Base-by-base conservation (phyloP, 2,888 invertebrate species). In the Phorcus lineatus region DNA sequence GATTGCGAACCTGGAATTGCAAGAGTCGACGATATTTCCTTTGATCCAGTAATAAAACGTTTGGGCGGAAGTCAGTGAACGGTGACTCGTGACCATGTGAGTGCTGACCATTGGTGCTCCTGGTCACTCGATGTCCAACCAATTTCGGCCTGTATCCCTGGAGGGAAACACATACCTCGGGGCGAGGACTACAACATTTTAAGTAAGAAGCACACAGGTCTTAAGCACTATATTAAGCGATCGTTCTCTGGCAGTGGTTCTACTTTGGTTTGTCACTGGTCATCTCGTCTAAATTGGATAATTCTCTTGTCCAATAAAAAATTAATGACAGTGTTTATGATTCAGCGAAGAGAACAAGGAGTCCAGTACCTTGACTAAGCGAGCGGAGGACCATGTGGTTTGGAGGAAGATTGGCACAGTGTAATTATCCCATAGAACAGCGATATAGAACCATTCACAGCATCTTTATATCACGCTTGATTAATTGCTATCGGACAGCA, bases 221-320 rank as follows among this genome's bases (percentile, higher is more conserved):
- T 28, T 24, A 28, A 16, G 28, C 28, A 28, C 24, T 22, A 6
- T 62, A 62, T 62, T 62, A 62, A 62, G n/a, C 24, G 28, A 24
- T 28, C 62, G 28, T 62, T 62, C 57, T 57, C 47, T 9, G 47
- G 47, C 47, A 47, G 24, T 62, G 28, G 62, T 0, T 62, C 28
- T 28, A 28, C 62, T 24, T 62, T 28, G 16, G 62, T 24, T 28
- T 62, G 62, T 47, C 62, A 62, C 16, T 62, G 62, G 62, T 62
- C 62, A 62, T 62, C 62, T 62, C 24, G 16, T 62, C 62, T 28
- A 62, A 62, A 62, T 24, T 62, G 62, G 62, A 62, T 62, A 62
- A 62, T 62, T 62, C 62, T 62, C 62, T 13, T 62, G 28, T 62
- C 62, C 62, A 62, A 62, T 62, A 62, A 62, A 62, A 62, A 28